phyloP scores from a whole-genome alignment of 1,140 invertebrate species.

The Leguminivora glycinivorella region DNA sequence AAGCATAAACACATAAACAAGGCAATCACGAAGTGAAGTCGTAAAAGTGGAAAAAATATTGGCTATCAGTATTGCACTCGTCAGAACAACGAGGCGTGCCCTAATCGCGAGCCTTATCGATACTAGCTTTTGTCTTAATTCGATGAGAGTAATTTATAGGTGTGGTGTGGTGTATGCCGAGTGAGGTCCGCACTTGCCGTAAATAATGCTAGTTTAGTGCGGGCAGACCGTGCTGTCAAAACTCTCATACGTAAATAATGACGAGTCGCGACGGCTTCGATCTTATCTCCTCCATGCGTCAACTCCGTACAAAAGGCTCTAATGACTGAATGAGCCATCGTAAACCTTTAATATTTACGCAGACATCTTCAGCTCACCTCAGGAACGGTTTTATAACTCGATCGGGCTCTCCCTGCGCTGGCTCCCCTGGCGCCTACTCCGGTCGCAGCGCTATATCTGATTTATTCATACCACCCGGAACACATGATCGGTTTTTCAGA shows the following conservation, averaged over 20 bases:
- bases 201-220: conserved; percentile 70
- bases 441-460: conserved; percentile 67
- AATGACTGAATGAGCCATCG: conserved; percentile 73
- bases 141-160: conserved; percentile 69
- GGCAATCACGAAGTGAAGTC: conserved; percentile 52
- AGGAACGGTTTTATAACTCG: conserved; percentile 70
- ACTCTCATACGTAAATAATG: conserved; percentile 73
- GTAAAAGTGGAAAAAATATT: conserved; percentile 65
- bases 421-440: conserved; percentile 61
- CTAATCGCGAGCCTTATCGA: conserved; percentile 65
- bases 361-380: conserved; percentile 65
- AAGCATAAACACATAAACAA: conserved; percentile 34
- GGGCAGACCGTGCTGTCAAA: conserved; percentile 63
- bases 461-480: conserved; percentile 75
- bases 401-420: conserved; percentile 45
- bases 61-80: conserved; percentile 57
- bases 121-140: conserved; percentile 73
- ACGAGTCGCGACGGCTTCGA: conserved; percentile 54
- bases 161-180: conserved; percentile 32
- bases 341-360: conserved; percentile 74
- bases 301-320: conserved; percentile 70
- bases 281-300: conserved; percentile 62
- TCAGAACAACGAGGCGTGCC: conserved; percentile 61
- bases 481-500: conserved; percentile 71
- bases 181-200: conserved; percentile 56